Conservation (phyloP, 2,797 vertebrate species). For the Chloroceryle amazona region DNA sequence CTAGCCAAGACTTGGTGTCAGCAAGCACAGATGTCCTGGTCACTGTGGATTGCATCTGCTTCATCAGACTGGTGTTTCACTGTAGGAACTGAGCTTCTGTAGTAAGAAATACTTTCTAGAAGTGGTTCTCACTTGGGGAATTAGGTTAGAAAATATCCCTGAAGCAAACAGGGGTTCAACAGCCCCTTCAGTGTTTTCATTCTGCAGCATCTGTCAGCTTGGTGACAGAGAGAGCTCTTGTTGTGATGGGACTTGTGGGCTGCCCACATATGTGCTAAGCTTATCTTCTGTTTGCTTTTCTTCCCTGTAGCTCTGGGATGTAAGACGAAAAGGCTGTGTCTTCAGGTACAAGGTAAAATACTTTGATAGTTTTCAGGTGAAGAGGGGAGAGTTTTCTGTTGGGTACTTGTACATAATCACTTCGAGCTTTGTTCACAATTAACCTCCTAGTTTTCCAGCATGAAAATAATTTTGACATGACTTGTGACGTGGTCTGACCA, state of each 20-base stretch:
- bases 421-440: not conserved
- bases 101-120: not conserved
- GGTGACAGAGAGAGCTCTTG: not conserved
- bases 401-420: not conserved
- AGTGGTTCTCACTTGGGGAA: not conserved
- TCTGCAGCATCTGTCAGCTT: not conserved
- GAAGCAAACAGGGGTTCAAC: not conserved
- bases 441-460: not conserved
- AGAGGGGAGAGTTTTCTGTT: not conserved
- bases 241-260: not conserved
- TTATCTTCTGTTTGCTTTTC: not conserved
- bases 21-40: not conserved
- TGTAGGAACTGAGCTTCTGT: not conserved
- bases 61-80: not conserved
- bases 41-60: not conserved
- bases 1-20: not conserved
- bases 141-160: not conserved
- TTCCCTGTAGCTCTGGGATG: constrained; percentile 92
- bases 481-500: not conserved
- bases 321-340: constrained; percentile 94
- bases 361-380: not conserved
- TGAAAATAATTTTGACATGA: rapidly evolving
- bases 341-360: constrained; percentile 91
- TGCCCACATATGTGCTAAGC: not conserved
- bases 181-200: not conserved